Evolutionary conservation across 2,113 vertebrate genomes (phyloP).

Genomic region (Trichomycterus rosablanca): DNA sequence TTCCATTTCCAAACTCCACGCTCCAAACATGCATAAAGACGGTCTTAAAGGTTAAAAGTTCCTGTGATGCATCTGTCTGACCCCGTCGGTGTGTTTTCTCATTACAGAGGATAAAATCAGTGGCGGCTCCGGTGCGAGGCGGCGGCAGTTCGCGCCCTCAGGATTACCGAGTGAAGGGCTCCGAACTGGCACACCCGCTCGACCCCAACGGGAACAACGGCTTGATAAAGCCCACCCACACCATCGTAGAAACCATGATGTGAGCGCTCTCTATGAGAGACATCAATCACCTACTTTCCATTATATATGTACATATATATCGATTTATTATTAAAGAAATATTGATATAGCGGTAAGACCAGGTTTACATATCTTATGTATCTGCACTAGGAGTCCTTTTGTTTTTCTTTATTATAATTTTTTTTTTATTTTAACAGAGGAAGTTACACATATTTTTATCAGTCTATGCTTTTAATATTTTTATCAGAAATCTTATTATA

Average conservation of each 20-base stretch:
- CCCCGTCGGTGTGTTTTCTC: too few relatives aligned
- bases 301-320: slow-evolving; percentile 63
- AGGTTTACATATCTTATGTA: slow-evolving; percentile 92
- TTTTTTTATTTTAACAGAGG: slow-evolving; percentile 61
- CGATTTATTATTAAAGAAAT: slow-evolving; percentile 56
- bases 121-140: slow-evolving; percentile 80
- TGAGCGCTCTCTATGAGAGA: slow-evolving; percentile 82
- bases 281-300: slow-evolving; percentile 71
- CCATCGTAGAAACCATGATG: slow-evolving; percentile 98
- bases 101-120: slow-evolving; percentile 86
- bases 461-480: slow-evolving; percentile 64
- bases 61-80: too few relatives aligned
- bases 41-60: too few relatives aligned
- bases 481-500: slow-evolving; percentile 54
- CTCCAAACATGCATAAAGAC: too few relatives aligned
- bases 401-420: slow-evolving; percentile 56
- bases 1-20: too few relatives aligned
- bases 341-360: slow-evolving; percentile 84
- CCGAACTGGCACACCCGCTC: slow-evolving; percentile 59
- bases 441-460: slow-evolving; percentile 63
- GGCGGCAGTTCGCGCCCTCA: slow-evolving; percentile 71
- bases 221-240: slow-evolving; percentile 86
- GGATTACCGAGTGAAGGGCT: slow-evolving; percentile 55
- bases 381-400: slow-evolving; percentile 84
- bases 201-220: slow-evolving; percentile 78